These are phyloP conservation scores for Drosophila tripunctata DNA, from an alignment of 2,888 invertebrate species.

Conservation along the genomic window DNA sequence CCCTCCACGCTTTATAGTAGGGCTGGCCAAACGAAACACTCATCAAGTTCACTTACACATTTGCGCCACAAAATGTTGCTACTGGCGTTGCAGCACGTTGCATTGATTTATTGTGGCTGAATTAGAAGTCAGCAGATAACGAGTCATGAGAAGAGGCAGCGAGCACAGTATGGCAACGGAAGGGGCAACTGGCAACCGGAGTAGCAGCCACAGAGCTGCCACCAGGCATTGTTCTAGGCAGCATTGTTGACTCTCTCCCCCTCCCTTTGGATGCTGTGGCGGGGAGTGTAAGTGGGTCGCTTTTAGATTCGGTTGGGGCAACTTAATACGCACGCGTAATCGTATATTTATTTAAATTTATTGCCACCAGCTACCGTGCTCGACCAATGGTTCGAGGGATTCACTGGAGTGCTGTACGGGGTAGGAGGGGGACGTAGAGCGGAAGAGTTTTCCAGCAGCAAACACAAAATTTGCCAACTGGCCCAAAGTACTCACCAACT, in stretches of 20 bases:
- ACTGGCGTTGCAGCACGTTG: constrained; percentile 74
- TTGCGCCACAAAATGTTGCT: constrained; percentile 76
- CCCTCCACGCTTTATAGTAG: too few relatives aligned
- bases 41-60: constrained; percentile 78
- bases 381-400: constrained; percentile 19
- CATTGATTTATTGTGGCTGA: constrained; percentile 78
- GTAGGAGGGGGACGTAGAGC: not conserved
- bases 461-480: constrained; percentile 48
- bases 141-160: constrained; percentile 57
- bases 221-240: constrained; percentile 61
- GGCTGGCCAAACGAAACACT: constrained; percentile 38
- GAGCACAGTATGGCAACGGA: not conserved
- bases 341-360: constrained; percentile 81
- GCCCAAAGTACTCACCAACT: constrained; percentile 26
- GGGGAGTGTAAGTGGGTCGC: not conserved
- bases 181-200: constrained; percentile 4
- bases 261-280: not conserved
- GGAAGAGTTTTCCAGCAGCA: constrained; percentile 32
- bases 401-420: not conserved
- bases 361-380: constrained; percentile 68
- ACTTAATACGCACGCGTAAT: constrained; percentile 81
- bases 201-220: constrained; percentile 34
- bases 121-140: constrained; percentile 80
- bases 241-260: constrained; percentile 28
- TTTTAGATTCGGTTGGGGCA: constrained; percentile 57